Base-by-base conservation (phyloP, 2,797 vertebrate species). In the Pampus argenteus region DNA sequence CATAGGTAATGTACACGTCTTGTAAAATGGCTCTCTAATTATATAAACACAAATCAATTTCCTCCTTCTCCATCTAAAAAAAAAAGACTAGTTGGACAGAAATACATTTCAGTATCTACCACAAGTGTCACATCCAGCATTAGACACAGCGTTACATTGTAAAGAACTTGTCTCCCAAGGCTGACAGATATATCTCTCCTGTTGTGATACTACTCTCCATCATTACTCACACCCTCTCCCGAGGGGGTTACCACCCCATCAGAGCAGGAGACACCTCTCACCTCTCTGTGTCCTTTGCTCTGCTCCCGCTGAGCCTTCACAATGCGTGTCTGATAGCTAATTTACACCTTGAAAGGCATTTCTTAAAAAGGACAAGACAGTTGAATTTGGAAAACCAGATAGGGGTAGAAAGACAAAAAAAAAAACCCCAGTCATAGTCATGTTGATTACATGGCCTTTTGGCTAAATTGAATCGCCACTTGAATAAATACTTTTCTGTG, bases 271-370 rank as follows among this genome's bases (percentile, higher is more conserved):
- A 73, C 48, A 65, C 55, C 69, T 66, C 45, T 81, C 56, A 38
- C 71, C 80, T 71, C 63, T 15, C 6, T 3, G 9, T 2, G 48
- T 6, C 36, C 58, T 69, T 31, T 36, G 56, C 34, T 57, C 47
- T 9, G 50, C 26, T 15, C 36, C 56, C 36, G 31, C 57, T 65
- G 55, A 29, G 54, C 64, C 8, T 11, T 4, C 38, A 65, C 36
- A 65, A 15, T 47, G 36, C 13, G 3, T 14, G 25, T 60, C 52
- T 70, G 57, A 82, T 44, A 45, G 38, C 44, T 83, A 60, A 86
- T 81, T 85, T 76, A 63, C 59, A 76, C 47, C 69, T 74, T 75
- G 64, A 78, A 38, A 74, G 40, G 52, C 42, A n/a, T 2, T 2
- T 63, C 38, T 59, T 22, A 38, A 70, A 38, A 70, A 65, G 59